These are phyloP conservation scores for Poecilia gillii DNA, from an alignment of 2,797 vertebrate species.

Conservation along the genomic window DNA sequence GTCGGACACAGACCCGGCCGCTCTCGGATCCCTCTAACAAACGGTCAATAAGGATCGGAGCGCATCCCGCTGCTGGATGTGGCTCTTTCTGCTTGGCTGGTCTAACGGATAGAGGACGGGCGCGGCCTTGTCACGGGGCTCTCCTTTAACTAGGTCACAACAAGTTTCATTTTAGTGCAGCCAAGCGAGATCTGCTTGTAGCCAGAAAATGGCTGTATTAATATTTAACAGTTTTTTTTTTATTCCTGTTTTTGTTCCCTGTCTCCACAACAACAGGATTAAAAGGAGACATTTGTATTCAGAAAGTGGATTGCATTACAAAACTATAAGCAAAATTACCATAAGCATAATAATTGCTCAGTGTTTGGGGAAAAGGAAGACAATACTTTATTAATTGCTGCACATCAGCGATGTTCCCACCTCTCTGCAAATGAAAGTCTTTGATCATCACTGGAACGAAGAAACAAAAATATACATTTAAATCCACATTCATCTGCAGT, in stretches of 20 bases:
- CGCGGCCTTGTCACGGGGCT: slow-evolving; percentile 67
- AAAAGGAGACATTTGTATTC: slow-evolving; percentile 60
- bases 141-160: slow-evolving; percentile 81
- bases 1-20: slow-evolving; percentile 47
- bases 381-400: slow-evolving; percentile 65
- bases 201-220: slow-evolving; percentile 75
- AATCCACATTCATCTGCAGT: slow-evolving; percentile 61
- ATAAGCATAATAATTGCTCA: slow-evolving; percentile 62
- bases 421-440: slow-evolving; percentile 63
- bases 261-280: slow-evolving; percentile 50
- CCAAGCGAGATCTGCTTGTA: slow-evolving; percentile 67
- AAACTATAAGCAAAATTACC: slow-evolving; percentile 50
- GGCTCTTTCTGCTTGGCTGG: slow-evolving; percentile 72
- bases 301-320: slow-evolving; percentile 59
- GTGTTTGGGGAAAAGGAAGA: slow-evolving; percentile 67
- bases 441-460: slow-evolving; percentile 65
- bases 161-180: slow-evolving; percentile 79
- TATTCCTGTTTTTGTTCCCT: slow-evolving; percentile 38
- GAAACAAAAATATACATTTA: slow-evolving; percentile 42
- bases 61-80: slow-evolving; percentile 45
- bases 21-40: slow-evolving; percentile 49
- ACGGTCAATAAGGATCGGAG: slow-evolving; percentile 57
- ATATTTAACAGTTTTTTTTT: slow-evolving; percentile 70
- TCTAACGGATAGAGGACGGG: slow-evolving; percentile 51
- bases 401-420: slow-evolving; percentile 49